A percentile compares a stretch with the other conserved stretches of the same genome.
Evolutionary conservation across 2,797 vertebrate species (phyloP).

Genomic region (Siniperca scherzeri): DNA sequence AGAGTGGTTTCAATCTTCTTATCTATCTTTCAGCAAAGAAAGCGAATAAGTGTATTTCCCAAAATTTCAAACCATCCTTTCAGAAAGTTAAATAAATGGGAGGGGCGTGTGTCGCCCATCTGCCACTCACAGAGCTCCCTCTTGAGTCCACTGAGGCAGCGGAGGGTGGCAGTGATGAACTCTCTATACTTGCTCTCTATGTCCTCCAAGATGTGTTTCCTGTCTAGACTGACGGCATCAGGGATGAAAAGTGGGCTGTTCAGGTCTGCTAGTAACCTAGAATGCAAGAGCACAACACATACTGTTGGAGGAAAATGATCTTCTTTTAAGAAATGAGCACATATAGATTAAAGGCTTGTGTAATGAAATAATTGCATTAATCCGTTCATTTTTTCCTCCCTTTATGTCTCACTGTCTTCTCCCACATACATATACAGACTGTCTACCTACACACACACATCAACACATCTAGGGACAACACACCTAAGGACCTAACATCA

Average conservation of each 20-base stretch:
- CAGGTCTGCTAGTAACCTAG: conserved; percentile 78
- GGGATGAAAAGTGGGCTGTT: conserved; percentile 76
- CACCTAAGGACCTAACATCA: neutral
- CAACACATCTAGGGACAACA: neutral
- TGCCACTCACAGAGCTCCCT: conserved; percentile 82
- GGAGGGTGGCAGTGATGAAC: conserved; percentile 81
- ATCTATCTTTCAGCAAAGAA: neutral
- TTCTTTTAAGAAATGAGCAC: neutral
- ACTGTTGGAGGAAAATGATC: neutral
- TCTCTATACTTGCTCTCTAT: conserved; percentile 82
- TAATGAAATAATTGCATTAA: neutral
- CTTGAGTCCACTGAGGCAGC: conserved; percentile 83
- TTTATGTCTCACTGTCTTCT: neutral
- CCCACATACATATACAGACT: neutral
- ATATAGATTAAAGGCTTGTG: neutral
- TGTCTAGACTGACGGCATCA: conserved; percentile 74
- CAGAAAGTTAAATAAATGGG: neutral
- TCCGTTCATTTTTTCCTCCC: neutral
- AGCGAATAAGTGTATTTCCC: neutral
- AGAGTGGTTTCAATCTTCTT: neutral
- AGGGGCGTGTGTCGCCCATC: neutral
- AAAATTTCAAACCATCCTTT: neutral
- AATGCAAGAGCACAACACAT: conserved; percentile 20
- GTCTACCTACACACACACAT: neutral
- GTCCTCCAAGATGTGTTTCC: conserved; percentile 81